Percentiles rank a stretch among this genome's conserved stretches.
Evolutionary conservation across 2,797 vertebrate genomes (phyloP).

Genomic region (Cottoperca gobio): DNA sequence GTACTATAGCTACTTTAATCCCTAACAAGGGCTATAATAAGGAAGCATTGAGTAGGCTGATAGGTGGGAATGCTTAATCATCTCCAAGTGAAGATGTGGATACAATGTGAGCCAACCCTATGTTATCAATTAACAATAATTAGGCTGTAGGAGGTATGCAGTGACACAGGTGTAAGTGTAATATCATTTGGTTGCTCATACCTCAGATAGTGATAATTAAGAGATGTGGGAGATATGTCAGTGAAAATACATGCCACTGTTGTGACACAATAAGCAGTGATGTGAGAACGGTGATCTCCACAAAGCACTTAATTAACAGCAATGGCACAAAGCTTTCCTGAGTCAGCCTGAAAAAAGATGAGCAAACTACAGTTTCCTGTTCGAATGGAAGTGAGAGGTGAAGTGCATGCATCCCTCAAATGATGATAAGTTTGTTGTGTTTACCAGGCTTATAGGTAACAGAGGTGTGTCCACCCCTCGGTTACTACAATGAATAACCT

Average conservation of each 20-base stretch:
- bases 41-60: slow-evolving; percentile 38
- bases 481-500: slow-evolving; percentile 75
- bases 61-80: slow-evolving; percentile 31
- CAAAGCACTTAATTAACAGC: slow-evolving; percentile 38
- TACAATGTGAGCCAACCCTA: slow-evolving; percentile 34
- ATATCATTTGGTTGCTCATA: slow-evolving; percentile 9
- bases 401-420: slow-evolving; percentile 25
- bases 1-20: slow-evolving; percentile 31
- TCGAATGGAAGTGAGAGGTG: slow-evolving; percentile 15
- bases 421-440: slow-evolving; percentile 34
- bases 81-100: slow-evolving; percentile 35
- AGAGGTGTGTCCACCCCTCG: slow-evolving; percentile 50
- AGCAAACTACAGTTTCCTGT: slow-evolving; percentile 16
- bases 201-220: slow-evolving; percentile 43
- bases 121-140: slow-evolving; percentile 52
- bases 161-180: slow-evolving; percentile 37
- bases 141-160: slow-evolving; percentile 27
- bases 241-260: slow-evolving; percentile 32
- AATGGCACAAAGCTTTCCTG: slow-evolving; percentile 19
- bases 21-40: slow-evolving; percentile 59
- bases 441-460: slow-evolving; percentile 19
- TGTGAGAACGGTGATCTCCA: slow-evolving; percentile 35
- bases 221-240: slow-evolving; percentile 29
- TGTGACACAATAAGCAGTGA: slow-evolving; percentile 43
- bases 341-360: slow-evolving; percentile 12